These are phyloP conservation scores for Scytalopus superciliaris DNA, from an alignment of 2,113 vertebrate genomes.

Conservation along the genomic window DNA sequence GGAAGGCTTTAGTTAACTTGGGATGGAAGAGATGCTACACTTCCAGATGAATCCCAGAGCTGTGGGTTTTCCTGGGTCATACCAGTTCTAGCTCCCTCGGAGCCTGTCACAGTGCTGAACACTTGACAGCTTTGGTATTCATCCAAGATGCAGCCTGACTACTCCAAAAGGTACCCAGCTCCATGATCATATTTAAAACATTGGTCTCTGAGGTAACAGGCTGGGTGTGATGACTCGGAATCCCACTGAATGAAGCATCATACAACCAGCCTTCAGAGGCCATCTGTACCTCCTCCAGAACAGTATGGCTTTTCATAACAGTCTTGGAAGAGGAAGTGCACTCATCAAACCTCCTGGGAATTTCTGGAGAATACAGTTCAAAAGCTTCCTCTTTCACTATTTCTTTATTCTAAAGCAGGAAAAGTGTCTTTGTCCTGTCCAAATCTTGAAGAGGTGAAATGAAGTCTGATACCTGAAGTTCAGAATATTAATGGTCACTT, in stretches of 20 bases:
- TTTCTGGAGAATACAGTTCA: conserved; percentile 10
- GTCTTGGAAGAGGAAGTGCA: background rate
- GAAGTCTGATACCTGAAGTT: background rate
- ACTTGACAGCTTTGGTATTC: background rate
- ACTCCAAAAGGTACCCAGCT: background rate
- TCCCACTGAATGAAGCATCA: background rate
- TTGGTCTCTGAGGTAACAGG: background rate
- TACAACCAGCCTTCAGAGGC: background rate
- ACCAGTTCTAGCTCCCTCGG: background rate
- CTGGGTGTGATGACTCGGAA: background rate
- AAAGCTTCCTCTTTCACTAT: background rate
- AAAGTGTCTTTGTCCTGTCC: background rate
- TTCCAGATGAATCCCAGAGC: background rate
- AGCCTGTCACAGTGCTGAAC: background rate
- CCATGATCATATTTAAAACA: background rate
- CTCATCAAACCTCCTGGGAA: background rate
- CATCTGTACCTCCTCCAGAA: conserved; percentile 32
- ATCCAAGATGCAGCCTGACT: background rate
- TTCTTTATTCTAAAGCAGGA: background rate
- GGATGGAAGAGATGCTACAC: background rate
- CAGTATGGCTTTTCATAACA: background rate
- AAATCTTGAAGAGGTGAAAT: background rate
- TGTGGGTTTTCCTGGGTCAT: background rate
- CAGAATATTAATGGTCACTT: background rate
- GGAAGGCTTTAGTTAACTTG: background rate